Percentiles rank a stretch among this genome's conserved stretches.
These are phyloP conservation scores for Chaetorhynchus papuensis DNA, from an alignment of 2,113 vertebrate genomes.

Conservation along the genomic window DNA sequence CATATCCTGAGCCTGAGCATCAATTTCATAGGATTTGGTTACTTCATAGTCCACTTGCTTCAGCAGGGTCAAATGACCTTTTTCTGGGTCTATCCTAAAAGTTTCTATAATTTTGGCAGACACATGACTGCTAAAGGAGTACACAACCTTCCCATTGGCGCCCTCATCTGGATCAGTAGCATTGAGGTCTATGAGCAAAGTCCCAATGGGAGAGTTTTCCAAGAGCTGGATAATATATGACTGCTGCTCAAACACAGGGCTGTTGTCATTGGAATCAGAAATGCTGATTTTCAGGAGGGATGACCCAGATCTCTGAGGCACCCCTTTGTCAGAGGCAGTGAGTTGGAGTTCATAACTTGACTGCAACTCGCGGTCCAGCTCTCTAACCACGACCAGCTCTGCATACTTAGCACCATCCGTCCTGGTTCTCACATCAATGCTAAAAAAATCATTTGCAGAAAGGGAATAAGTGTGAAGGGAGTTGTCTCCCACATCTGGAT, in stretches of 20 bases:
- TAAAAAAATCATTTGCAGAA: conserved; percentile 88
- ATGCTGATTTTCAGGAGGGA: conserved; percentile 91
- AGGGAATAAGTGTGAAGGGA: conserved; percentile 89
- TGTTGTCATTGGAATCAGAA: conserved; percentile 97
- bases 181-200: conserved; percentile 90
- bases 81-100: conserved; percentile 90
- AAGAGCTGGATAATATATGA: conserved; percentile 83
- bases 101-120: conserved; percentile 88
- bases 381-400: conserved; percentile 88
- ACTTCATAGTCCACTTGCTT: conserved; percentile 92
- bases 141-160: conserved; percentile 90
- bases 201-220: conserved; percentile 86
- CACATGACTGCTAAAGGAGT: conserved; percentile 93
- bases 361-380: conserved; percentile 88
- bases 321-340: conserved; percentile 88
- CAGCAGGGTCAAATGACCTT: conserved; percentile 87
- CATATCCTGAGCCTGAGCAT: conserved; percentile 93
- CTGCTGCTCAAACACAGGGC: conserved; percentile 87
- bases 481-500: conserved; percentile 94
- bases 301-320: conserved; percentile 87
- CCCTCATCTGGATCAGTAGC: conserved; percentile 98
- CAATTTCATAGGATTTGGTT: conserved; percentile 89
- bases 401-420: conserved; percentile 94
- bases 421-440: conserved; percentile 87
- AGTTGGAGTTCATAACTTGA: conserved; percentile 89